Evolutionary conservation across 2,113 vertebrate species (phyloP), one percentile per base, ranked within the genome.

Genomic region (Sprattus sprattus): DNA sequence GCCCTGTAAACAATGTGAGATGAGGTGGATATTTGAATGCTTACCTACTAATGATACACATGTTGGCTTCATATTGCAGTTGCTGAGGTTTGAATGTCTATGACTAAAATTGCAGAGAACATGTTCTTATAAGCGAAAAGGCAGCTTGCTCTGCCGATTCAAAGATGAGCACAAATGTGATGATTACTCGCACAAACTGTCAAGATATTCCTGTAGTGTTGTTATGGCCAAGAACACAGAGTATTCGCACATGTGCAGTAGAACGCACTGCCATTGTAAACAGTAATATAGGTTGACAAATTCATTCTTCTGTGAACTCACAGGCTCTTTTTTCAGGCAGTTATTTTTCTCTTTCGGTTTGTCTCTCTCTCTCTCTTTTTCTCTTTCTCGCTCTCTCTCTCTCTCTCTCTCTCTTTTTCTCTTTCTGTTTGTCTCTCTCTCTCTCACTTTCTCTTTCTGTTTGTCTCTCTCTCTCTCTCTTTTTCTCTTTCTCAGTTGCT

Each of bases 351-450:
- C 49, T 25, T 46, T 50, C 81, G 28, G 20, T 28, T 6, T 52
- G 86, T 28, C n/a, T 11, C 81, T 50, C 46, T 15, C 46, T 32
- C 2, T 39, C 86, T 28, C 49, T 25, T 47, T 25, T 47, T 50
- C 46, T 4, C 20, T 54, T 86, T 15, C 25, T 25, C 47, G 11
- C 46, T 50, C 22, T 15, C 20, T 54, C 86, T 28, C 49, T 25
- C 46, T 50, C 81, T 50, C 5, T 32, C 20, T 32, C 82, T 88
- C 88, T 85, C 88, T 89, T 91, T 90, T 89, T 81, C 81, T 84
- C 46, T 64, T 67, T 64, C 47, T 45, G 52, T 64, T 39, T n/a
- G 16, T 67, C 78, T 64, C 47, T 45, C 78, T 64, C 57, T n/a
- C 32, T 45, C 20, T 18, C 22, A 25, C 32, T 81, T 44, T 47